Evolutionary conservation across 2,797 vertebrate genomes (phyloP).

Genomic region (Petrocephalus sullivani): DNA sequence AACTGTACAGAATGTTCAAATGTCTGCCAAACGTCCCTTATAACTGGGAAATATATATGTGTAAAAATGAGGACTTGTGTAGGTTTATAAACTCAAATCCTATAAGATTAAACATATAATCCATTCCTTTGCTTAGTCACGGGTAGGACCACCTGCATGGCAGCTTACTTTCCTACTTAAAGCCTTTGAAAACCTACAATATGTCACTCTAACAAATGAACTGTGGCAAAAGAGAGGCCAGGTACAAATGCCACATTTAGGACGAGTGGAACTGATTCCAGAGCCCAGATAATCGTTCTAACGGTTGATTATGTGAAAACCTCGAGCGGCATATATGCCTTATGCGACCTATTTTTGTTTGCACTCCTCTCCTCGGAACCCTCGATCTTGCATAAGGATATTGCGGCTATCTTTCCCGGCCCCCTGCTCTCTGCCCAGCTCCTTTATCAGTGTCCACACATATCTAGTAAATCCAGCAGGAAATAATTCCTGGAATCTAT

Average conservation of each 20-base stretch:
- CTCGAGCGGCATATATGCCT: neutral
- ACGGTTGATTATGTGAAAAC: neutral
- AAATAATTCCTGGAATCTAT: constrained; percentile 30
- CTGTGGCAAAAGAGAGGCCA: neutral
- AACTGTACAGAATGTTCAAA: neutral
- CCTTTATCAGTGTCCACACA: constrained; percentile 28
- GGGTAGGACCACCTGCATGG: neutral
- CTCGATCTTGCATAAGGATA: constrained; percentile 28
- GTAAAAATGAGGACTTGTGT: neutral
- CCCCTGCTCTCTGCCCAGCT: constrained; percentile 30
- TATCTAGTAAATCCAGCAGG: constrained; percentile 36
- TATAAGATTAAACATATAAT: neutral
- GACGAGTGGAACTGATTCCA: neutral
- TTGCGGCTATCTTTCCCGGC: constrained; percentile 37
- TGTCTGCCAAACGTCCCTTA: neutral
- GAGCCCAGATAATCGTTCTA: neutral
- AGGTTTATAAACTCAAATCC: neutral
- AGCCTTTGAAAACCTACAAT: neutral
- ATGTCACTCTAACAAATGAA: neutral
- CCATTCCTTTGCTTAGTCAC: neutral
- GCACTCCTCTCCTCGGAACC: constrained; percentile 1
- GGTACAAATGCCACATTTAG: neutral
- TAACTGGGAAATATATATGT: neutral
- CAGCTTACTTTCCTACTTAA: neutral
- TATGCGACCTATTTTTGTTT: neutral